A percentile compares a stretch with the other conserved stretches of the same genome.
Conservation (phyloP, 2,888 invertebrate genomes). For the Octodonta nipae region DNA sequence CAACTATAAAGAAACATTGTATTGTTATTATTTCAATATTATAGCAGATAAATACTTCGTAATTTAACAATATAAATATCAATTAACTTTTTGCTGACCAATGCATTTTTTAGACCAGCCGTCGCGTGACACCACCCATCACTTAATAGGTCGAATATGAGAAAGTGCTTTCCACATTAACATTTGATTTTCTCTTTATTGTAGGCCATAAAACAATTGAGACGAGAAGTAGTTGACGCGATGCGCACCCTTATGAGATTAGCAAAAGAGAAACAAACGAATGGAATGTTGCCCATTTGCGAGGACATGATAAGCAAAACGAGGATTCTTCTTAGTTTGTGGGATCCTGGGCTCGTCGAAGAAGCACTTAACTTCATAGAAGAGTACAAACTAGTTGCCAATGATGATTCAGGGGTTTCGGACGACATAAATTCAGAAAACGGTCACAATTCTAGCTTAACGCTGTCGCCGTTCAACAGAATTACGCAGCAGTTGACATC, state of each 20-base stretch:
- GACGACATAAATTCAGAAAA: constrained; percentile 26
- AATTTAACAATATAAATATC: no score
- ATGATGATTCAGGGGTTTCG: constrained; percentile 32
- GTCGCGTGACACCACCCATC: no score
- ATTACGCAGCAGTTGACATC: constrained; percentile 64
- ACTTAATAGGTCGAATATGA: no score
- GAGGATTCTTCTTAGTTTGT: constrained; percentile 62
- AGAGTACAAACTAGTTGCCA: constrained; percentile 49
- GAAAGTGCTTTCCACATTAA: no score
- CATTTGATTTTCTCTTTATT: constrained; percentile 6
- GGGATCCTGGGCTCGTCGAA: constrained; percentile 76
- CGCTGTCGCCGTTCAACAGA: constrained; percentile 57
- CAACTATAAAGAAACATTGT: no score
- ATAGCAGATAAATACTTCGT: no score
- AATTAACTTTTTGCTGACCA: no score
- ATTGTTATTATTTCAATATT: no score
- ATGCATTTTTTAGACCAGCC: no score
- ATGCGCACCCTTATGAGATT: constrained; percentile 62
- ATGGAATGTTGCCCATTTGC: constrained; percentile 61
- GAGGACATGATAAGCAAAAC: constrained; percentile 69
- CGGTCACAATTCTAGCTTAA: constrained; percentile 25
- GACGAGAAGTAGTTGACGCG: constrained; percentile 62
- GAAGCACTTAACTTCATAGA: constrained; percentile 74
- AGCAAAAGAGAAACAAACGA: constrained; percentile 59
- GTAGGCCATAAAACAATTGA: constrained; percentile 56